Conservation (phyloP, 2,113 vertebrate species). For the Saguinus midas region DNA sequence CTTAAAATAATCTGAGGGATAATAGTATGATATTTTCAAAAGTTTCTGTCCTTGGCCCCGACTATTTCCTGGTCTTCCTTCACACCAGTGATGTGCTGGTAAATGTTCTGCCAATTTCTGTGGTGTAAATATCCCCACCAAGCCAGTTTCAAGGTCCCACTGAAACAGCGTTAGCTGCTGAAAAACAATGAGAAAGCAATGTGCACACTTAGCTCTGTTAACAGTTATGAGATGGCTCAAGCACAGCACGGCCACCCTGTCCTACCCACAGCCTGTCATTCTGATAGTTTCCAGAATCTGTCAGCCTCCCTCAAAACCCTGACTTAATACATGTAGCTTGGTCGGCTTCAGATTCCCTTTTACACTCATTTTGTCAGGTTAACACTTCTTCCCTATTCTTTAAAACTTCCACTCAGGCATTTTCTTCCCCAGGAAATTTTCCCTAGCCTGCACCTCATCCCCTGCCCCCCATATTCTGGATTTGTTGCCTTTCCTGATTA, state of each 20-base stretch:
- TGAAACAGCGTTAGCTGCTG: not conserved
- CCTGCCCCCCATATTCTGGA: fast-evolving
- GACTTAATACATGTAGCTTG: not conserved
- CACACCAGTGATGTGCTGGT: not conserved
- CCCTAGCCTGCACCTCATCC: not conserved
- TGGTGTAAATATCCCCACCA: not conserved
- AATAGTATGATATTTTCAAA: not conserved
- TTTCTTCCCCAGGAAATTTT: not conserved
- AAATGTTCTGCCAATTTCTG: not conserved
- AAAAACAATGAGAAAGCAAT: not conserved
- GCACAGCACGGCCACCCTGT: not conserved
- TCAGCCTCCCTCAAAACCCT: not conserved
- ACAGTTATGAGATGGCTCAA: not conserved
- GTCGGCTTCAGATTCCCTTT: not conserved
- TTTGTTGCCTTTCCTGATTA: not conserved
- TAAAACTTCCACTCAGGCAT: not conserved
- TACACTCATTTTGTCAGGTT: not conserved
- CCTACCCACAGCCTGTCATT: not conserved
- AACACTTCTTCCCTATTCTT: not conserved
- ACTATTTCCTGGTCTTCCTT: not conserved
- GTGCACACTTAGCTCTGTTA: not conserved
- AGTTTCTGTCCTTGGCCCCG: not conserved
- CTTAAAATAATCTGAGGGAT: not conserved
- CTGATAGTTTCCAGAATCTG: not conserved
- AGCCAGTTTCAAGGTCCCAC: not conserved